Percentiles rank a stretch among this genome's conserved stretches.
phyloP scores from a whole-genome alignment of 1,140 invertebrate species.

The Hydropsyche tenuis region DNA sequence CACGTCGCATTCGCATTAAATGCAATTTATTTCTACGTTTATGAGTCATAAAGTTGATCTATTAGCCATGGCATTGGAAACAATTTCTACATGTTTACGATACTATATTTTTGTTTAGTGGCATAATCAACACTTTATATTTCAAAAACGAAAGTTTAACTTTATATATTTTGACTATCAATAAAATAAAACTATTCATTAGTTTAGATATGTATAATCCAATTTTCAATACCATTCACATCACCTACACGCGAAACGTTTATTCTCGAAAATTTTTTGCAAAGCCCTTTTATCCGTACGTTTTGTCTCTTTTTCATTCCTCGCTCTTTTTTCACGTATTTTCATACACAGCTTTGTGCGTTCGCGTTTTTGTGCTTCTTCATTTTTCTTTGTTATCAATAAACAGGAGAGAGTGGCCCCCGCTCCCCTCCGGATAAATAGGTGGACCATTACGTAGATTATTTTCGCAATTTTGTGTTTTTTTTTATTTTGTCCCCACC shows the following conservation, averaged over 20 bases:
- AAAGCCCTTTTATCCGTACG: background rate
- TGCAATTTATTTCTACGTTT: constrained; percentile 23
- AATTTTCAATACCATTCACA: too few species aligned
- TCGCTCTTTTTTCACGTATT: too few species aligned
- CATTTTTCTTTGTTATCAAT: constrained; percentile 33
- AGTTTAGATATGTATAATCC: too few species aligned
- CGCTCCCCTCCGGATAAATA: background rate
- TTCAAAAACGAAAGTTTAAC: too few species aligned
- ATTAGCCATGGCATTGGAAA: constrained; percentile 3
- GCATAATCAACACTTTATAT: too few species aligned
- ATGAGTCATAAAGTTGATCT: constrained; percentile 19
- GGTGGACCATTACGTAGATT: constrained; percentile 31
- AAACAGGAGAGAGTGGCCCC: constrained; percentile 21
- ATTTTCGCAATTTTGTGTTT: constrained; percentile 7
- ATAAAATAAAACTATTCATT: too few species aligned
- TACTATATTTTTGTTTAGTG: too few species aligned
- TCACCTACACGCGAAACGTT: too few species aligned
- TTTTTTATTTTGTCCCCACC: background rate
- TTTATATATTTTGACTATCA: too few species aligned
- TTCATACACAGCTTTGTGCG: background rate
- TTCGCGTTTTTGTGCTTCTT: constrained; percentile 16
- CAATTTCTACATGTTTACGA: background rate
- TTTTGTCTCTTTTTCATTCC: background rate
- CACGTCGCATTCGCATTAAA: background rate
- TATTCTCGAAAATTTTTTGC: background rate